phyloP scores from a whole-genome alignment of 2,888 invertebrate species.

The Trachelus tabidus region DNA sequence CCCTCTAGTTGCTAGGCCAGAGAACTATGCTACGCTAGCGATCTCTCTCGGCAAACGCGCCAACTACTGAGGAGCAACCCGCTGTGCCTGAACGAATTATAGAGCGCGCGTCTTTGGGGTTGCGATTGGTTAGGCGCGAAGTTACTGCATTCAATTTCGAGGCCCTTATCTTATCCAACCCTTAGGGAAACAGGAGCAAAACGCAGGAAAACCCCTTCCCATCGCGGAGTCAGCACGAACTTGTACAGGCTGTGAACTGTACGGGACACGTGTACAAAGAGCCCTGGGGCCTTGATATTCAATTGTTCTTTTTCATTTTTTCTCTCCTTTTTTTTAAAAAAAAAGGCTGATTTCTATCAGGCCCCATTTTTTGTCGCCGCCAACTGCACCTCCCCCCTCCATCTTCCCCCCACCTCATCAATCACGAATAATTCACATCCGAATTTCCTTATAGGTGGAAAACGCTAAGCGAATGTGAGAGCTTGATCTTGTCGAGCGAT shows the following conservation, averaged over 20 bases:
- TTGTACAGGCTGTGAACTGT: slow-evolving; percentile 27
- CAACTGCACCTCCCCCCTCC: neutral
- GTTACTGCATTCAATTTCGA: too few species aligned
- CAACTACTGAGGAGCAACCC: slow-evolving; percentile 32
- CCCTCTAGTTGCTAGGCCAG: slow-evolving; percentile 47
- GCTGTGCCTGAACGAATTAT: neutral
- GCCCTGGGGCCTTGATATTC: slow-evolving; percentile 63
- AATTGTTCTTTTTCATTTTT: too few species aligned
- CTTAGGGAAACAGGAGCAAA: slow-evolving; percentile 6
- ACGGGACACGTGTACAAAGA: slow-evolving; percentile 35
- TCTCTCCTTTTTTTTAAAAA: too few species aligned
- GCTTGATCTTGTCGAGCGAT: too few species aligned
- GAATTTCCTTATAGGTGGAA: too few species aligned
- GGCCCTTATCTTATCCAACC: too few species aligned
- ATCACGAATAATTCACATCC: too few species aligned
- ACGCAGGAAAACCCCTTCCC: slow-evolving; percentile 36
- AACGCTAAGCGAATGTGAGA: too few species aligned
- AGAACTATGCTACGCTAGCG: slow-evolving; percentile 21
- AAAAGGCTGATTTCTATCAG: slow-evolving; percentile 47
- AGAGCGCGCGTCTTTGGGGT: too few species aligned
- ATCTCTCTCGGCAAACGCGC: slow-evolving; percentile 35
- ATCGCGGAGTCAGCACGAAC: slow-evolving; percentile 41
- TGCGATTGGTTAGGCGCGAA: too few species aligned
- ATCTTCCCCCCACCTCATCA: too few species aligned
- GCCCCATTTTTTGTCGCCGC: slow-evolving; percentile 38